Percentiles rank a stretch among this genome's conserved stretches.
These are phyloP conservation scores for Sarcophaga caerulescens DNA, from an alignment of 2,888 invertebrate genomes.

Conservation along the genomic window DNA sequence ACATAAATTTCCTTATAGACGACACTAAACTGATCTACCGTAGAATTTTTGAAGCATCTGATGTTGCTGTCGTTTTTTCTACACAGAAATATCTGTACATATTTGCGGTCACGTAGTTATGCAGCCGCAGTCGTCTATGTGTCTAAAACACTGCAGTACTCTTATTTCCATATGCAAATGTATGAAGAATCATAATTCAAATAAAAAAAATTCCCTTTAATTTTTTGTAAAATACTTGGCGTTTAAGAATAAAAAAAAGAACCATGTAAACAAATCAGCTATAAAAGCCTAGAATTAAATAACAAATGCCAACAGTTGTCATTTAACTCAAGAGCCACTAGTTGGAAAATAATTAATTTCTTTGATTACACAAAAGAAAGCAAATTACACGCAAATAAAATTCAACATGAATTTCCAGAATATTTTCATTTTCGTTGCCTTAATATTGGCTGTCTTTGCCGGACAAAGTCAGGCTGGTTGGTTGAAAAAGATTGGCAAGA, in stretches of 20 bases:
- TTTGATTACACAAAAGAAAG: neutral
- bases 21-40: no score
- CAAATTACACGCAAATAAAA: neutral
- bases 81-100: no score
- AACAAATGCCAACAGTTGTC: slow-evolving; percentile 16
- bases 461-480: slow-evolving; percentile 68
- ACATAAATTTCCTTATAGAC: no score
- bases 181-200: no score
- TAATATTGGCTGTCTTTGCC: slow-evolving; percentile 66
- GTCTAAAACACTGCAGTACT: no score
- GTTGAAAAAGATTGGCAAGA: slow-evolving; percentile 71
- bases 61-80: no score
- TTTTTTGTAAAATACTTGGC: no score
- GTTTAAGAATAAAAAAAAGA: neutral
- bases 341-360: neutral
- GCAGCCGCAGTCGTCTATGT: no score
- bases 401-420: slow-evolving; percentile 71
- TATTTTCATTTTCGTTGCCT: slow-evolving; percentile 68
- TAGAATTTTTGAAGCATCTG: no score
- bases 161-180: no score
- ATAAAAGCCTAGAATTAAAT: slow-evolving; percentile 4
- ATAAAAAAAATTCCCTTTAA: no score
- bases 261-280: neutral
- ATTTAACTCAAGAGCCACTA: neutral
- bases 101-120: no score